Conservation (phyloP, 92 coral and sea anemone species). For the Diadumene lineata region DNA sequence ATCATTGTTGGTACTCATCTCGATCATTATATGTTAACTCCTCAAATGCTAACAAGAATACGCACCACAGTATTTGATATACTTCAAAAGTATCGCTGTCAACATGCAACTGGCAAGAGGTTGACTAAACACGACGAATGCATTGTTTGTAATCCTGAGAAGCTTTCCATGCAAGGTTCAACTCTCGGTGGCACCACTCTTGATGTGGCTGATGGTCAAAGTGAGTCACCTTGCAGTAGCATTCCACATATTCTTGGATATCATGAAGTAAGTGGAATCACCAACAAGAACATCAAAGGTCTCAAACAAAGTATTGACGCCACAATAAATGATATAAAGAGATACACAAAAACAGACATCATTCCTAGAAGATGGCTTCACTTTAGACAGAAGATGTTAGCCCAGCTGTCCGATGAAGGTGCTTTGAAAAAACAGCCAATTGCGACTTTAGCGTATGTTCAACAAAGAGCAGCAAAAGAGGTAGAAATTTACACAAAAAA, state of each 20-base stretch:
- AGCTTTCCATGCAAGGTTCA: too few relatives aligned
- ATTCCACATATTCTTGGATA: conserved; percentile 48
- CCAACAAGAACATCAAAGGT: conserved; percentile 12
- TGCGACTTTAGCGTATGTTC: neutral
- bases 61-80: conserved; percentile 7
- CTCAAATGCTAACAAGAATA: conserved; percentile 15
- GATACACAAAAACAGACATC: neutral
- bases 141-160: neutral
- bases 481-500: neutral
- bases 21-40: conserved; percentile 23
- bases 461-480: neutral
- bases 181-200: too few relatives aligned
- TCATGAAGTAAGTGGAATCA: conserved; percentile 21
- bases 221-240: neutral
- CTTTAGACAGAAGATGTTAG: neutral
- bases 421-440: conserved; percentile 14
- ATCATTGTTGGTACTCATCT: conserved; percentile 40
- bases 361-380: conserved; percentile 31
- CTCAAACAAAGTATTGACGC: neutral
- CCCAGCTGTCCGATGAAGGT: neutral
- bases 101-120: conserved; percentile 14
- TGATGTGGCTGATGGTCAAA: neutral
- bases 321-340: conserved; percentile 6
- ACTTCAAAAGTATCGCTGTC: conserved; percentile 14
- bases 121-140: neutral